Evolutionary conservation across 2,888 invertebrate species (phyloP).

Genomic region (Oligia fasciuncula): DNA sequence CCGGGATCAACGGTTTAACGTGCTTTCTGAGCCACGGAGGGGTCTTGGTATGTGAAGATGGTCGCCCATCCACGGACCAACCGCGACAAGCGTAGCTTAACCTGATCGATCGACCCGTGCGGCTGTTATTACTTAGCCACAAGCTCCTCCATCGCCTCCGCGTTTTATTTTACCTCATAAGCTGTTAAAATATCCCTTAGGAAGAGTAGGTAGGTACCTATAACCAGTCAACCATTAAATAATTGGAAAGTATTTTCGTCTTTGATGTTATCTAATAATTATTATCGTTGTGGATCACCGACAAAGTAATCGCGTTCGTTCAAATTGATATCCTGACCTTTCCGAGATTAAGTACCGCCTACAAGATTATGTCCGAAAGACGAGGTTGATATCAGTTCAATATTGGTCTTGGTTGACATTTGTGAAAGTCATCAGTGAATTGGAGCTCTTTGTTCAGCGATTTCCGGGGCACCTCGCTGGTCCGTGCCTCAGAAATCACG

Average conservation of each 20-base stretch:
- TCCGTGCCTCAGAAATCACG: not conserved
- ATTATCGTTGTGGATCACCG: slow-evolving; percentile 5
- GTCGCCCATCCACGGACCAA: no score
- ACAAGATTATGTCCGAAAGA: not conserved
- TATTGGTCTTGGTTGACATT: slow-evolving; percentile 8
- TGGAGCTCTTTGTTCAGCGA: not conserved
- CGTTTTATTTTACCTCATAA: no score
- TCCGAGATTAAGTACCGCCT: slow-evolving; percentile 11
- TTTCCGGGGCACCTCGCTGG: not conserved
- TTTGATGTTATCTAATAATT: slow-evolving; percentile 12
- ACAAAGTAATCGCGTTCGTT: slow-evolving; percentile 21
- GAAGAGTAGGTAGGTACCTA: no score
- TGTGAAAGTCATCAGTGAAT: slow-evolving; percentile 14
- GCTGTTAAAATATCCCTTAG: no score
- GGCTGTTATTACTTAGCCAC: no score
- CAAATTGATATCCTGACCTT: slow-evolving; percentile 39
- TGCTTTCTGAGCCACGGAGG: no score
- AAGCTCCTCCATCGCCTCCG: no score
- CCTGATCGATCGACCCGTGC: no score
- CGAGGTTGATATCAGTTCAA: not conserved
- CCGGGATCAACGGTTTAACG: no score
- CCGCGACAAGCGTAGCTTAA: no score
- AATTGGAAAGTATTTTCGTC: slow-evolving; percentile 20
- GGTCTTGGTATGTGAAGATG: no score
- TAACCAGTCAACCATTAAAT: not conserved